Evolutionary conservation across 2,888 invertebrate species (phyloP).

Genomic region (Melitaea athalia): DNA sequence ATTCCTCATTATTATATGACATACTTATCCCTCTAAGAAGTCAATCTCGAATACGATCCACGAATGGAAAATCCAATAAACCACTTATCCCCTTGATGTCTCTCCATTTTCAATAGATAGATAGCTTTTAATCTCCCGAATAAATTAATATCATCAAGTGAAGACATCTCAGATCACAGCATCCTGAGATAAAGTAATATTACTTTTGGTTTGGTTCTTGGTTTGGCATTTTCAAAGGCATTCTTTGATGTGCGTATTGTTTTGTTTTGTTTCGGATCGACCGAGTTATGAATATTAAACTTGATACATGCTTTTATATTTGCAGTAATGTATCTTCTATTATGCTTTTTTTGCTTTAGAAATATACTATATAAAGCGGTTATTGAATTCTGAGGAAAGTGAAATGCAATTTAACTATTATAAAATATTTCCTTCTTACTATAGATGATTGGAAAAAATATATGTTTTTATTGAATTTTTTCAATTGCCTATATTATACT

Average conservation of each 20-base stretch:
- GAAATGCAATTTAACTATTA: too few species aligned
- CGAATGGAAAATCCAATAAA: slow-evolving; percentile 27
- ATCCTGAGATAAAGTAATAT: not conserved
- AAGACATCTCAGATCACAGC: slow-evolving; percentile 9
- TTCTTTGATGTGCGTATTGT: slow-evolving; percentile 5
- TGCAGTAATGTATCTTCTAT: too few species aligned
- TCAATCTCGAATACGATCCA: not conserved
- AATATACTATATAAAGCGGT: too few species aligned
- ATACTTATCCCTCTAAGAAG: not conserved
- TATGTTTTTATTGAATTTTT: too few species aligned
- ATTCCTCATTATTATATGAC: not conserved
- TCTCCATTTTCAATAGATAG: slow-evolving; percentile 36
- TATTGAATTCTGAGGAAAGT: too few species aligned
- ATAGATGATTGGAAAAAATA: too few species aligned
- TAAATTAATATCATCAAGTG: slow-evolving; percentile 38
- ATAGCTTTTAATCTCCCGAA: slow-evolving; percentile 38
- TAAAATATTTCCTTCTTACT: too few species aligned
- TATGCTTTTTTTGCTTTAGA: too few species aligned
- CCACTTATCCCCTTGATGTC: slow-evolving; percentile 25
- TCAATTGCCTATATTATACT: not conserved
- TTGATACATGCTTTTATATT: not conserved
- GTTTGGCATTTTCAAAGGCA: slow-evolving; percentile 9
- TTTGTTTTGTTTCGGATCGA: not conserved
- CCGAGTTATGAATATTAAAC: not conserved
- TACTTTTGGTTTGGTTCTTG: not conserved